phyloP scores from a whole-genome alignment of 1,140 invertebrate genomes.

The Drusus annulatus region DNA sequence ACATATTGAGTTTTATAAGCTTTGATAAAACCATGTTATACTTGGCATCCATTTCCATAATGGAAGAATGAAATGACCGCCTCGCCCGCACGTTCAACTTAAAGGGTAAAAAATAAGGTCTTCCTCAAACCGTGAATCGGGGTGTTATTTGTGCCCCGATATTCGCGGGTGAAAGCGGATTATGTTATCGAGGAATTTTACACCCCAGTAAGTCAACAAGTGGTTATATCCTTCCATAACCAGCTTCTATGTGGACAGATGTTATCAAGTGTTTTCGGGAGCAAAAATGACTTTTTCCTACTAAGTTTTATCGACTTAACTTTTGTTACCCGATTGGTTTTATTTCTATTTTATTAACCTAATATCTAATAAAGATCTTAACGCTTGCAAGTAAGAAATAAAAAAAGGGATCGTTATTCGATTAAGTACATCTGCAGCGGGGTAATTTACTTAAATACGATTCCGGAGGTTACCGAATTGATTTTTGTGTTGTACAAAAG shows the following conservation, averaged over 20 bases:
- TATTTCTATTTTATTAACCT: too few species aligned
- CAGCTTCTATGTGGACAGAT: slow-evolving; percentile 6
- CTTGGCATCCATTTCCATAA: slow-evolving; percentile 17
- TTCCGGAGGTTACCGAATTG: too few species aligned
- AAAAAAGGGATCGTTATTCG: too few species aligned
- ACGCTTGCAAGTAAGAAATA: too few species aligned
- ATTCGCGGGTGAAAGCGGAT: slow-evolving; percentile 45
- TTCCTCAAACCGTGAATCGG: slow-evolving; percentile 18
- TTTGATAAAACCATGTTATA: slow-evolving; percentile 16
- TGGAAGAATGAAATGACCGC: slow-evolving; percentile 5
- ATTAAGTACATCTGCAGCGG: too few species aligned
- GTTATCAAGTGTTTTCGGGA: slow-evolving; percentile 4
- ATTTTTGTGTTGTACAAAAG: too few species aligned
- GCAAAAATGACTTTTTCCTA: too few species aligned
- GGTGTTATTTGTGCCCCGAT: slow-evolving; percentile 28
- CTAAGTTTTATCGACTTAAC: too few species aligned
- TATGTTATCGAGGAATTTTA: slow-evolving; percentile 56
- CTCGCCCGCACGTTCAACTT: slow-evolving; percentile 28
- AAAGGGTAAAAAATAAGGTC: slow-evolving; percentile 37
- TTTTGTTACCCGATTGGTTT: too few species aligned
- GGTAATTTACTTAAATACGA: too few species aligned
- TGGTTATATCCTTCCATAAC: slow-evolving; percentile 44
- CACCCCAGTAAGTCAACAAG: slow-evolving; percentile 56
- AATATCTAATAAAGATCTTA: too few species aligned
- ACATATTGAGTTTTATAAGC: slow-evolving; percentile 11